Conservation (phyloP, 1,140 invertebrate species). For the Lepidurus arcticus region DNA sequence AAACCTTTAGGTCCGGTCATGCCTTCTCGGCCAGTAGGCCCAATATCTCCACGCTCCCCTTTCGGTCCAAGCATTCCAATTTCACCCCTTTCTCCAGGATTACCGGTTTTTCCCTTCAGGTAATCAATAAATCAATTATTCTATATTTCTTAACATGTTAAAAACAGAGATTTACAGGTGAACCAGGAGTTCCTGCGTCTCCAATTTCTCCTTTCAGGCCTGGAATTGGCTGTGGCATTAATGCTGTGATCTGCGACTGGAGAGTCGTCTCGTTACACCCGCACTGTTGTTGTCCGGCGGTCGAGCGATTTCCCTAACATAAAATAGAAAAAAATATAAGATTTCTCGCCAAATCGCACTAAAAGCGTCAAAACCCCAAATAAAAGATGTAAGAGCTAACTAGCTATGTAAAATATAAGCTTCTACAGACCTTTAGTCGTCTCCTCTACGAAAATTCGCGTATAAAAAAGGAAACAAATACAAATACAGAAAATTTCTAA, state of each 20-base stretch:
- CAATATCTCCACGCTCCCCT: slow-evolving; percentile 38
- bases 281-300: slow-evolving; percentile 25
- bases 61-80: slow-evolving; percentile 24
- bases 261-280: slow-evolving; percentile 35
- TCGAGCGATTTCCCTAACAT: slow-evolving; percentile 28
- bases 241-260: slow-evolving; percentile 23
- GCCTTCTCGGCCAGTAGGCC: slow-evolving; percentile 34
- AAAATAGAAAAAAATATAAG: background rate
- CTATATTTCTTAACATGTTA: background rate
- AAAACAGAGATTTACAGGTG: background rate
- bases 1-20: slow-evolving; percentile 35
- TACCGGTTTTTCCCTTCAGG: slow-evolving; percentile 35
- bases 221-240: slow-evolving; percentile 26
- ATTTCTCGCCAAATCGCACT: background rate
- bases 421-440: slow-evolving; percentile 29
- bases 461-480: slow-evolving; percentile 34
- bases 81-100: slow-evolving; percentile 35
- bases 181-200: slow-evolving; percentile 30
- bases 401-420: slow-evolving; percentile 29
- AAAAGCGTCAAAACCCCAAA: background rate
- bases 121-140: slow-evolving; percentile 1
- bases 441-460: slow-evolving; percentile 35
- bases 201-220: slow-evolving; percentile 32
- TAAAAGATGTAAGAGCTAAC: background rate
- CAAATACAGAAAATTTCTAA: slow-evolving; percentile 40